These are phyloP conservation scores for Oscheius sp. DNA, from an alignment of 2,888 invertebrate species.

Conservation along the genomic window DNA sequence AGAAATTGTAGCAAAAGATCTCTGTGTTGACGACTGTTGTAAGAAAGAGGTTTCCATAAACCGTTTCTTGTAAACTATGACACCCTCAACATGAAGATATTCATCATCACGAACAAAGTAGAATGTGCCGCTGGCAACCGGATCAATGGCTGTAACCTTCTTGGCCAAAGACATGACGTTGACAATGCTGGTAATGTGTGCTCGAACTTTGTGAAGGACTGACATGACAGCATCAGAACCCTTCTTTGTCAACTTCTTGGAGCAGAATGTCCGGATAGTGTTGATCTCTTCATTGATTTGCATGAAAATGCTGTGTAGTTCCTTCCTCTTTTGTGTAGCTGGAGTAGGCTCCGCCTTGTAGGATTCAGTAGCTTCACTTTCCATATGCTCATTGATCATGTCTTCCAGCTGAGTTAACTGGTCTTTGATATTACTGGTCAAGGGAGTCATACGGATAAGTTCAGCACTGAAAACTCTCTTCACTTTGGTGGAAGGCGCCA, in stretches of 20 bases:
- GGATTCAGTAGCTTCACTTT: conserved; percentile 25
- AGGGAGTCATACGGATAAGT: conserved; percentile 58
- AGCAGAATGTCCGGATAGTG: conserved; percentile 65
- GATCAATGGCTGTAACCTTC: not conserved
- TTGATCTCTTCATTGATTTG: conserved; percentile 69
- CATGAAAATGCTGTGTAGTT: conserved; percentile 64
- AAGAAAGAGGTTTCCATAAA: conserved; percentile 35
- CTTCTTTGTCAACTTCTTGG: conserved; percentile 60
- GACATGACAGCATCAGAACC: conserved; percentile 66
- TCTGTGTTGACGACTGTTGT: conserved; percentile 13
- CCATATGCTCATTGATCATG: conserved; percentile 50
- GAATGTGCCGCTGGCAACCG: not conserved
- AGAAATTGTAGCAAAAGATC: conserved; percentile 27
- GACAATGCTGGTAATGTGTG: conserved; percentile 58
- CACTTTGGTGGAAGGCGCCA: conserved; percentile 40
- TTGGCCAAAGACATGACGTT: conserved; percentile 44
- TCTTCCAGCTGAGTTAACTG: conserved; percentile 58
- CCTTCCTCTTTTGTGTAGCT: conserved; percentile 40
- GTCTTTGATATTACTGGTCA: conserved; percentile 57
- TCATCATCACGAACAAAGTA: conserved; percentile 5
- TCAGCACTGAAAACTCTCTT: conserved; percentile 60
- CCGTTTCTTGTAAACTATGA: conserved; percentile 37
- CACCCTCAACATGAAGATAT: conserved; percentile 27
- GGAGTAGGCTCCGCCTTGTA: conserved; percentile 41
- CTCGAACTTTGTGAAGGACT: conserved; percentile 59